phyloP scores from a whole-genome alignment of 2,797 vertebrate species.

The Diceros bicornis region DNA sequence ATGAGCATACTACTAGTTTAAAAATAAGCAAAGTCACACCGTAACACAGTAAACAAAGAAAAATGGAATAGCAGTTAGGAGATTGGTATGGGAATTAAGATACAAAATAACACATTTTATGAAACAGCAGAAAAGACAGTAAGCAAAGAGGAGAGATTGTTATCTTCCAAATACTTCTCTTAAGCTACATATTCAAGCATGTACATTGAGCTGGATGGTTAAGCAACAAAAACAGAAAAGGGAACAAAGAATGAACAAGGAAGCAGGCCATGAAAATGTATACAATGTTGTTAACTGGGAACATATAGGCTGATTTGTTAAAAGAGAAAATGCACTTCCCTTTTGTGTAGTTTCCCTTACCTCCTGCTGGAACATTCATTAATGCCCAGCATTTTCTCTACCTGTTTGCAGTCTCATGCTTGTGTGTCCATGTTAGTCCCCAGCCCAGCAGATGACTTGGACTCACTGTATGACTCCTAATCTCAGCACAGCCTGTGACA shows the following conservation, averaged over 20 bases:
- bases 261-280: background rate
- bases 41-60: background rate
- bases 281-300: background rate
- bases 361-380: background rate
- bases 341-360: background rate
- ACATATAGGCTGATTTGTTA: background rate
- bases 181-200: background rate
- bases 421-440: background rate
- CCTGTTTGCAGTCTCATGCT: background rate
- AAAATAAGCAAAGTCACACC: background rate
- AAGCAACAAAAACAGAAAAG: background rate
- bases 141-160: background rate
- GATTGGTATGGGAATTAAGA: background rate
- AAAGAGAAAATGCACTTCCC: background rate
- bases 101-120: background rate
- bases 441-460: too few relatives aligned
- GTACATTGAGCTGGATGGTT: background rate
- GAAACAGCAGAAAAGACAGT: background rate
- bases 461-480: background rate
- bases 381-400: background rate
- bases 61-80: background rate
- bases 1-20: background rate
- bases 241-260: background rate
- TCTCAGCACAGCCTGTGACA: background rate
- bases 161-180: background rate